Evolutionary conservation across 2,888 invertebrate genomes (phyloP).

Genomic region (Dione juno): DNA sequence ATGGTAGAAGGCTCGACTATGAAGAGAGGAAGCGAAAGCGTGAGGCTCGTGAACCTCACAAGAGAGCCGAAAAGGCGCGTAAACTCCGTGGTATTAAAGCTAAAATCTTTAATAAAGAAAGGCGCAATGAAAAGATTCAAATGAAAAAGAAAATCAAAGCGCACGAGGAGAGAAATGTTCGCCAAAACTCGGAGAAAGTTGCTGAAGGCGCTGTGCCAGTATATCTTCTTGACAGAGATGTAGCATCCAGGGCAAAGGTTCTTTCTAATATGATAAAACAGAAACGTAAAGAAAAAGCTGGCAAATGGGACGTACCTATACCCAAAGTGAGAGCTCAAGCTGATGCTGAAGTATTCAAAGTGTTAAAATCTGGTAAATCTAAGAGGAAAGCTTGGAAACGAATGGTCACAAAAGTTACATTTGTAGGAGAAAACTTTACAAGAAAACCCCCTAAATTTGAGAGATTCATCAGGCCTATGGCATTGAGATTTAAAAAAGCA

Average conservation of each 20-base stretch:
- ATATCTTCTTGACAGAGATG: constrained; percentile 98
- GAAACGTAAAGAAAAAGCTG: constrained; percentile 99
- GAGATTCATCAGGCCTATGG: constrained; percentile 99
- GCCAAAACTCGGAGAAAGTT: constrained; percentile 91
- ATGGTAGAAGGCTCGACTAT: constrained; percentile 98
- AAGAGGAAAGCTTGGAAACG: constrained; percentile 99
- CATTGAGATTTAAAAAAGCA: constrained; percentile 96
- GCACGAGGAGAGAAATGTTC: constrained; percentile 97
- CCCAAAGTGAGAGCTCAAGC: constrained; percentile 99
- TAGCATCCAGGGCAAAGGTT: constrained; percentile 96
- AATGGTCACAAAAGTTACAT: constrained; percentile 99
- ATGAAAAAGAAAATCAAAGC: constrained; percentile 99
- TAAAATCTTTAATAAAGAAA: constrained; percentile 97
- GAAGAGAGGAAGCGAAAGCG: constrained; percentile 98
- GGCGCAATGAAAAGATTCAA: constrained; percentile 98
- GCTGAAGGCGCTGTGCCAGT: constrained; percentile 97
- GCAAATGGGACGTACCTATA: constrained; percentile 99
- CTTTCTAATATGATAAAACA: constrained; percentile 99
- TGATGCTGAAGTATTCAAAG: constrained; percentile 98
- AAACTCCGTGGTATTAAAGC: constrained; percentile 98
- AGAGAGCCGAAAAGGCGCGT: constrained; percentile 94
- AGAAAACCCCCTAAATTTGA: constrained; percentile 99
- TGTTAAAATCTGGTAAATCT: constrained; percentile 94
- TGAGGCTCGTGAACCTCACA: constrained; percentile 97
- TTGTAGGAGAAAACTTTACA: constrained; percentile 98